Percentiles rank a stretch among this genome's conserved stretches.
Conservation (phyloP, 2,113 vertebrate species). For the Marmota flaviventris region DNA sequence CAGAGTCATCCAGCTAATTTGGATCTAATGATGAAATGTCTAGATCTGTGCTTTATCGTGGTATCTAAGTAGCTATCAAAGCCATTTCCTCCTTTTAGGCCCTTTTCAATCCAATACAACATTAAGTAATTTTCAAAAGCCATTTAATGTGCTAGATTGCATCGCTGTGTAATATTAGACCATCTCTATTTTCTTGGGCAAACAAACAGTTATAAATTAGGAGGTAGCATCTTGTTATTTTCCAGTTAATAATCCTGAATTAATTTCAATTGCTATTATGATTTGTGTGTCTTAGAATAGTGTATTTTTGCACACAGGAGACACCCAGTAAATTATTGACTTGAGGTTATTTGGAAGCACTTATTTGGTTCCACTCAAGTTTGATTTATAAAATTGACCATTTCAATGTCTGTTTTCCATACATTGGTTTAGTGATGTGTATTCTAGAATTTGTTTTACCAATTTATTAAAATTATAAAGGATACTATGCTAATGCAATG, state of each 20-base stretch:
- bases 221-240: conserved; percentile 37
- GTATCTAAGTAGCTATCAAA: conserved; percentile 63
- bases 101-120: conserved; percentile 49
- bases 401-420: background rate
- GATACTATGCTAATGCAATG: background rate
- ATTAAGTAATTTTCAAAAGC: conserved; percentile 62
- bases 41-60: background rate
- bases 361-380: background rate
- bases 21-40: conserved; percentile 48
- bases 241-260: conserved; percentile 51
- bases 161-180: conserved; percentile 13
- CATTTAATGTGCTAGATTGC: conserved; percentile 36
- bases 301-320: background rate
- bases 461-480: conserved; percentile 3
- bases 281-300: background rate
- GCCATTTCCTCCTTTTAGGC: conserved; percentile 51
- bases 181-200: conserved; percentile 29
- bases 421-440: background rate
- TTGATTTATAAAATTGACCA: background rate
- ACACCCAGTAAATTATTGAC: background rate
- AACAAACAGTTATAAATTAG: background rate
- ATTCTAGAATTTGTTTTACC: conserved; percentile 40
- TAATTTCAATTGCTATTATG: background rate
- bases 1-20: conserved; percentile 39
- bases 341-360: conserved; percentile 43